Base-by-base conservation (phyloP, 2,113 vertebrate genomes). In the Trichechus manatus region DNA sequence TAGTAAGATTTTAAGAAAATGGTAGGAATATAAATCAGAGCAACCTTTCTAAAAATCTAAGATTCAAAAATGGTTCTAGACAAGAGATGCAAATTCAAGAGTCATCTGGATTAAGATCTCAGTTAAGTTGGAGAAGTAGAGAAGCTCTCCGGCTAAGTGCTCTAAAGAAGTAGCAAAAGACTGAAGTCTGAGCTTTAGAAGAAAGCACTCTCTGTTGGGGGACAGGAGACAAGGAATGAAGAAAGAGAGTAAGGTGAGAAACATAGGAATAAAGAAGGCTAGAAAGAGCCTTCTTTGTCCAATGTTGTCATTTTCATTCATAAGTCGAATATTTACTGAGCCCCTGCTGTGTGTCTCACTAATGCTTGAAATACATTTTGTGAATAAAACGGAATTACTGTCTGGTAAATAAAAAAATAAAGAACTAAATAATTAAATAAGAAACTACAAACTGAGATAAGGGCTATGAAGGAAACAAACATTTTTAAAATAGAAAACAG, bases 361-460 rank as follows among this genome's bases (percentile, higher is more conserved):
- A 72, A 90, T 31, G 59, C 53, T 33, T 44, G 47, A 93, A 93
- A 89, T 44, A 36, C 9, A 59, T 0, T 74, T 44, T 66, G 10
- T 82, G 70, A 95, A 63, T 74, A 94, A 86, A 87, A 74, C 27
- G 66, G 70, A 72, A 56, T 72, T 81, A 83, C 64, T 85, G 78
- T 53, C 44, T 22, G 93, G 50, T 36, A 97, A 85, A 95, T 31
- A 72, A 93, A 93, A 79, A 90, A 93, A 92, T 15, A 85, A 75
- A 87, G 6, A 81, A 75, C 64, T 47, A 94, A 95, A 79, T 42
- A 89, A 96, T 83, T 91, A 95, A 94, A 93, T 89, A 91, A 87
- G 29, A 87, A 87, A 96, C 79, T 92, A 95, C 27, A 93, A 94
- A 79, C 61, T 64, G 61, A 97, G 95, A 94, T 82, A 95, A 95